Base-by-base conservation (phyloP, 2,113 vertebrate genomes). In the Orientallactaga bullata region DNA sequence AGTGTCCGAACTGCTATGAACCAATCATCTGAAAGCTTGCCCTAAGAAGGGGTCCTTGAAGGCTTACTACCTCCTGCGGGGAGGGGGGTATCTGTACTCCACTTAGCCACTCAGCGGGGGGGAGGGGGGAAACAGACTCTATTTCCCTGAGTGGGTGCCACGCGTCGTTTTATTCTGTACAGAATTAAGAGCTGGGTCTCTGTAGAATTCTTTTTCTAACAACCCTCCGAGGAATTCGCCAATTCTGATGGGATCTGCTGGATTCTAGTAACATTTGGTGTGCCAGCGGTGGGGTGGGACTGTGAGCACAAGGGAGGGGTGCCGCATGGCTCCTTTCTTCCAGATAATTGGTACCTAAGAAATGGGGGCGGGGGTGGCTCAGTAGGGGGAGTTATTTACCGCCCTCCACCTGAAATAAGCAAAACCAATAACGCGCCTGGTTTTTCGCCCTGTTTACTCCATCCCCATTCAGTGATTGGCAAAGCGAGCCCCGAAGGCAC, bases 401-500 rank as follows among this genome's bases (percentile, higher is more conserved):
- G 58, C 60, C 94, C 92, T 96, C 85, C 81, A 96, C 93, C 93
- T 97, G 97, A 97, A 97, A 97, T 96, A 97, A 97, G 97, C 96
- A 97, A 98, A 95, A 97, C 97, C 96, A 97, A 97, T 96, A 97
- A 95, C 92, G 94, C 65, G 85, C 87, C 96, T 94, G 47, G 92
- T 91, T 95, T 90, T 89, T 92, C 58, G 1, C 95, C 72, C 80
- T 97, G 97, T 98, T 98, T 97, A 98, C 97, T 97, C 96, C 96
- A 72, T 91, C 96, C 95, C 73, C 93, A 92, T 95, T 97, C 97
- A 85, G 82, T 78, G 95, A 95, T 97, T 97, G 95, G 90, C 98
- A 97, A 98, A 98, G 96, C 94, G 96, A 97, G 98, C 98, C 98
- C 98, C 95, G 92, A 97, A 98, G 97, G 97, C 97, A 98, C 93